These are phyloP conservation scores for Pelecanoides urinatrix DNA, from an alignment of 2,113 vertebrate genomes.

Conservation along the genomic window DNA sequence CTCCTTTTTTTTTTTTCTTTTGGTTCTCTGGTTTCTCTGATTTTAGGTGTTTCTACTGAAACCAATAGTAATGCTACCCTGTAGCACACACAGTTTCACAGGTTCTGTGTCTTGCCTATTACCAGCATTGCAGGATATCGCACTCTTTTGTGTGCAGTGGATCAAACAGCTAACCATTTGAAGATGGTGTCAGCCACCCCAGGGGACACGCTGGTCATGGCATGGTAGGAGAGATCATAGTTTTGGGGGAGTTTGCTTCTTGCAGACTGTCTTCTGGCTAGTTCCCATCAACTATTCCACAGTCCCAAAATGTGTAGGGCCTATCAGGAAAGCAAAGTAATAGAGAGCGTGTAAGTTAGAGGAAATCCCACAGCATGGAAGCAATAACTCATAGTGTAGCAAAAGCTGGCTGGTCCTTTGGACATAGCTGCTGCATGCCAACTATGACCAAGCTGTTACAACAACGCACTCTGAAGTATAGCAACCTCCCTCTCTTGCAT, in stretches of 20 bases:
- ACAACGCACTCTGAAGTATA: neutral
- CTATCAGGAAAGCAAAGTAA: neutral
- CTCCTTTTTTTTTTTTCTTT: neutral
- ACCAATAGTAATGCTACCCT: neutral
- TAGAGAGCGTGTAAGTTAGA: neutral
- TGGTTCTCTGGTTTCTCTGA: too few species aligned
- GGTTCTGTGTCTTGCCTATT: neutral
- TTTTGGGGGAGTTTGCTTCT: neutral
- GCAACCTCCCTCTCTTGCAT: neutral
- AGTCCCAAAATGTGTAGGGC: neutral
- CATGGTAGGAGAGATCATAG: neutral
- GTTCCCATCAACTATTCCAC: neutral
- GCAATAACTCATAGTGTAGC: neutral
- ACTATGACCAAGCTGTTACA: neutral
- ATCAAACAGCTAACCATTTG: neutral
- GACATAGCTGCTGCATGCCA: neutral
- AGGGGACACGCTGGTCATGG: neutral
- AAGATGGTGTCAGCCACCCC: neutral
- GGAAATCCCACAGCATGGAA: neutral
- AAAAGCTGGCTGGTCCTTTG: neutral
- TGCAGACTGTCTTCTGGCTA: neutral
- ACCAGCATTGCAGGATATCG: neutral
- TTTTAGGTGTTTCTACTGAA: neutral
- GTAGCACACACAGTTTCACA: neutral
- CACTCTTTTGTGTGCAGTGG: neutral